Evolutionary conservation across 2,797 vertebrate genomes (phyloP), one percentile per base, ranked within the genome.

Genomic region (Acipenser oxyrinchus): DNA sequence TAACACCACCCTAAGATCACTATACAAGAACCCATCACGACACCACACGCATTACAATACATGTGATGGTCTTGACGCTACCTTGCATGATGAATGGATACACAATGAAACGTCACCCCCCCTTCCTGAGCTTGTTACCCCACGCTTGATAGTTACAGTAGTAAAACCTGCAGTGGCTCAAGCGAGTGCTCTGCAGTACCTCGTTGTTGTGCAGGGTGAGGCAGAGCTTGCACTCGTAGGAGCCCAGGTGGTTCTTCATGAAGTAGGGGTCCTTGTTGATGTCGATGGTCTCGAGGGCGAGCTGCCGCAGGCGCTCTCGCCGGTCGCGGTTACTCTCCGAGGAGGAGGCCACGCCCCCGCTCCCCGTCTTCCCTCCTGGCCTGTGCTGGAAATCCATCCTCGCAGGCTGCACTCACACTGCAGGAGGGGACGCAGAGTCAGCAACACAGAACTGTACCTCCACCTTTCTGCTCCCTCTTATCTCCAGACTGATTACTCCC

Each of bases 181-280:
- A 23, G 1, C 23, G 23, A 23, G 1, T 3, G 23, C 23, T 37
- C 23, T 37, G 23, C 23, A 55, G n/a, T 68, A 97, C 96, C 94
- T 99, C 96, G 0, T 99, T 99, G 81, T 99, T 99, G 77, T 99
- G 97, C 59, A 99, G 92, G 0, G 95, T 99, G 67, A 99, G 87
- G 74, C 97, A 99, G 23, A 99, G 91, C 77, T 99, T 99, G 77
- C 97, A 99, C 70, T 99, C 97, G 0, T 99, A 99, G 0, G 96
- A 99, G 12, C 96, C 97, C 81, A 99, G 81, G 70, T 99, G 97
- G 75, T 99, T 99, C 71, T 99, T 99, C 95, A 99, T 99, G 78
- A 99, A 99, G 68, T 99, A 99, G 0, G 96, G 97, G 57, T 99
- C 97, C 90, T 99, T 98, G 77, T 99, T 98, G 78, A 99, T 99